These are phyloP conservation scores for Dryocosmus kuriphilus DNA, from an alignment of 2,888 invertebrate species.

Conservation along the genomic window DNA sequence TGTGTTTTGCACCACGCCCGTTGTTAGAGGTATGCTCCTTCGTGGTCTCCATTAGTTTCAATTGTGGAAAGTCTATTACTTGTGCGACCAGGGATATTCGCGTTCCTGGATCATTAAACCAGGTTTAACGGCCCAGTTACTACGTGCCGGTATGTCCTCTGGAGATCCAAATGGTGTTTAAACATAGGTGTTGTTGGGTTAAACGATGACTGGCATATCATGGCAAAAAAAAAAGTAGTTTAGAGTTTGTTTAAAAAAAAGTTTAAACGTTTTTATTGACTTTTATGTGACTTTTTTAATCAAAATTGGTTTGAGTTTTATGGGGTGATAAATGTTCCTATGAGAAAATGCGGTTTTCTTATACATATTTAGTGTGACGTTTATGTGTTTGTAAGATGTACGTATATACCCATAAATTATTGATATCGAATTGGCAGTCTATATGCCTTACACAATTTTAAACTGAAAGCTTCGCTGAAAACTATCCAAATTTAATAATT, in stretches of 20 bases:
- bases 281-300: constrained; percentile 2
- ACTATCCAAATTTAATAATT: no score
- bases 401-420: not conserved
- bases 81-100: constrained; percentile 20
- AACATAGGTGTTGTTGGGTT: constrained; percentile 1
- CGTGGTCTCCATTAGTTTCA: constrained; percentile 23
- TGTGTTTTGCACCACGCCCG: constrained; percentile 60
- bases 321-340: not conserved
- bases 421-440: not conserved
- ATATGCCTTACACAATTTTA: no score
- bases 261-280: not conserved
- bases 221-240: not conserved
- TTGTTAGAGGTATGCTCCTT: constrained; percentile 63
- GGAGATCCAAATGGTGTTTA: constrained; percentile 13
- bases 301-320: not conserved
- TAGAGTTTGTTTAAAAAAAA: not conserved
- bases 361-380: not conserved
- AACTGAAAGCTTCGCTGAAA: no score
- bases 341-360: not conserved
- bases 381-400: not conserved
- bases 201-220: constrained; percentile 19
- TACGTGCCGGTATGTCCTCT: constrained; percentile 31
- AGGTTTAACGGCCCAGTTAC: constrained; percentile 32
- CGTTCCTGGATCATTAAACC: constrained; percentile 39
- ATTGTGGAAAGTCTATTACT: constrained; percentile 37